A percentile compares a stretch with the other conserved stretches of the same genome.
Evolutionary conservation across 37 sponge, comb jelly and placozoan genomes (phyloP).

Genomic region (Geodia barretti): DNA sequence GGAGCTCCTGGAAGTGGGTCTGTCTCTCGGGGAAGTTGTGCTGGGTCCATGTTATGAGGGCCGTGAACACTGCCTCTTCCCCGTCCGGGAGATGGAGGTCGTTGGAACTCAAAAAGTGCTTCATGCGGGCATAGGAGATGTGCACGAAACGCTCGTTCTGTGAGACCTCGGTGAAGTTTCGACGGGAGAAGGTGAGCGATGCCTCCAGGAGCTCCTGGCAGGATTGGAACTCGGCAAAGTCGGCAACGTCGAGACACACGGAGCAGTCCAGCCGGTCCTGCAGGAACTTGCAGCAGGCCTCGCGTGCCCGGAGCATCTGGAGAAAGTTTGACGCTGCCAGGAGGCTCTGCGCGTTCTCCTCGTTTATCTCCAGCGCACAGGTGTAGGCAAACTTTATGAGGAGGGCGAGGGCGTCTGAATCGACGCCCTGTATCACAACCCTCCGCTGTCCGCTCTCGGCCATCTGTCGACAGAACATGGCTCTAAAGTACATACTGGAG

Average conservation of each 20-base stretch:
- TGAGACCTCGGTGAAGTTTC: slow-evolving; percentile 72
- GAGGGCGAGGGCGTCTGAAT: slow-evolving; percentile 62
- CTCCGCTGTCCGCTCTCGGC: slow-evolving; percentile 85
- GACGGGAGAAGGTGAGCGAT: slow-evolving; percentile 47
- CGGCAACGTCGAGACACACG: slow-evolving; percentile 81
- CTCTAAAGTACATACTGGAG: slow-evolving; percentile 84
- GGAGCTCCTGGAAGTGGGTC: slow-evolving; percentile 58
- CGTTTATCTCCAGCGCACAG: slow-evolving; percentile 72
- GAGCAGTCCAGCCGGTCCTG: slow-evolving; percentile 71
- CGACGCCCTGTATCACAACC: slow-evolving; percentile 80
- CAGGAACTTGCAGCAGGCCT: slow-evolving; percentile 80
- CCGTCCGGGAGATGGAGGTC: slow-evolving; percentile 71
- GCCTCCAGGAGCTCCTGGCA: slow-evolving; percentile 71
- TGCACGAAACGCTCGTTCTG: slow-evolving; percentile 68
- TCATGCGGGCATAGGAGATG: slow-evolving; percentile 58
- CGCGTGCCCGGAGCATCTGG: slow-evolving; percentile 75
- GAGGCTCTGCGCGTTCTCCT: slow-evolving; percentile 80
- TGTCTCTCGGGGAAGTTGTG: slow-evolving; percentile 60
- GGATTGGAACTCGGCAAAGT: slow-evolving; percentile 86
- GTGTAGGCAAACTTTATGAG: slow-evolving; percentile 87
- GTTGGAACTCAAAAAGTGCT: slow-evolving; percentile 74
- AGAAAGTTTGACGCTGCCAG: slow-evolving; percentile 82
- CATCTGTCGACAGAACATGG: slow-evolving; percentile 89
- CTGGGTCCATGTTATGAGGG: slow-evolving; percentile 77
- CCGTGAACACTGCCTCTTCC: slow-evolving; percentile 79